Percentiles rank a stretch among this genome's conserved stretches.
These are phyloP conservation scores for Oscheius sp. DNA, from an alignment of 1,140 invertebrate genomes.

Conservation along the genomic window DNA sequence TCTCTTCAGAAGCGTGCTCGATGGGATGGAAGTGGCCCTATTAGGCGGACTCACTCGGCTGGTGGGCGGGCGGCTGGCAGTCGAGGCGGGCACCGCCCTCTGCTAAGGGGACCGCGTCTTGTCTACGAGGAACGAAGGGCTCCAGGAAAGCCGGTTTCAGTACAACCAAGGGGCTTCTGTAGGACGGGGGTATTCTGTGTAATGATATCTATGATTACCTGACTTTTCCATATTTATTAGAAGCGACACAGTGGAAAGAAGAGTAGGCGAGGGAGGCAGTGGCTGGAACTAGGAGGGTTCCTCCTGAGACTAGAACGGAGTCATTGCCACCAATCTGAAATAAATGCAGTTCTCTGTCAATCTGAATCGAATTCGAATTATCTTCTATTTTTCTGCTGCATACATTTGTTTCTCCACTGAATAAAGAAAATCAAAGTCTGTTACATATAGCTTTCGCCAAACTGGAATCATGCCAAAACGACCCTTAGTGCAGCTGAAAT, in stretches of 20 bases:
- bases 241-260: conserved; percentile 31
- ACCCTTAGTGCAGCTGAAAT: too few relatives aligned
- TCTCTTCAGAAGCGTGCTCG: too few relatives aligned
- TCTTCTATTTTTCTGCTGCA: too few relatives aligned
- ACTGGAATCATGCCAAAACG: too few relatives aligned
- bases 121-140: conserved; percentile 25
- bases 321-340: background rate
- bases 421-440: too few relatives aligned
- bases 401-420: too few relatives aligned
- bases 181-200: background rate
- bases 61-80: conserved; percentile 32
- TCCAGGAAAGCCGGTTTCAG: conserved; percentile 36
- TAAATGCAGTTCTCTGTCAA: background rate
- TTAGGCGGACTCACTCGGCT: conserved; percentile 31
- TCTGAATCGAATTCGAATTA: too few relatives aligned
- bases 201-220: background rate
- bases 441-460: too few relatives aligned
- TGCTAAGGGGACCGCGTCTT: conserved; percentile 20
- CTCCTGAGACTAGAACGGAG: conserved; percentile 9
- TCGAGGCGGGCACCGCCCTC: conserved; percentile 26
- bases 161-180: conserved; percentile 24
- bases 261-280: conserved; percentile 10
- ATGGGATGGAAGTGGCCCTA: background rate
- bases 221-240: conserved; percentile 26
- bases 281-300: conserved; percentile 19